A percentile compares a stretch with the other conserved stretches of the same genome.
Conservation (phyloP, 2,797 vertebrate genomes). For the Galaxias olidus region DNA sequence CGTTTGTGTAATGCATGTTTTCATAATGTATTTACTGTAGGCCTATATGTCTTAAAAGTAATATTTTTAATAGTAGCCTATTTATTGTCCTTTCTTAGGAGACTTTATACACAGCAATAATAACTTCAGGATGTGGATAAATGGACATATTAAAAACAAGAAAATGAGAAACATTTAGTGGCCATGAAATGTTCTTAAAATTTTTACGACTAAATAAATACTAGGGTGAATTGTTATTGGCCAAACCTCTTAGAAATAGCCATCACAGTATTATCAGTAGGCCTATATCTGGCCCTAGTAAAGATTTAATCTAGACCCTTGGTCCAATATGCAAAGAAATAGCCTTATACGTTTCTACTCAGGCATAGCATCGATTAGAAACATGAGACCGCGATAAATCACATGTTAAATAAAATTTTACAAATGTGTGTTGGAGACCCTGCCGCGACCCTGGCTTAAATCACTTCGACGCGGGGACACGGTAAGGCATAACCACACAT, state of each 20-base stretch:
- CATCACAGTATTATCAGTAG: conserved; percentile 5
- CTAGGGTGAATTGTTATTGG: conserved; percentile 7
- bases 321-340: conserved; percentile 5
- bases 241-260: conserved; percentile 13
- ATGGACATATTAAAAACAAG: too few species aligned
- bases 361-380: conserved; percentile 55
- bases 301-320: conserved; percentile 29
- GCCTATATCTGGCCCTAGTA: not conserved
- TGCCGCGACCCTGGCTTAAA: conserved; percentile 64
- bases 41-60: too few species aligned
- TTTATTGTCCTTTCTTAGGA: too few species aligned
- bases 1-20: too few species aligned
- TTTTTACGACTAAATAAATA: conserved; percentile 18
- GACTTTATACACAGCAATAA: too few species aligned
- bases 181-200: not conserved
- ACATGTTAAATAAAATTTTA: conserved; percentile 73
- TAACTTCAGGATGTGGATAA: too few species aligned
- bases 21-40: too few species aligned
- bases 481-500: conserved; percentile 62
- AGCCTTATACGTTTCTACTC: conserved; percentile 40
- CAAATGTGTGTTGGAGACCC: conserved; percentile 61
- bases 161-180: not conserved
- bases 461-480: conserved; percentile 65
- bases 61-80: too few species aligned
- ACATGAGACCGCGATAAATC: conserved; percentile 58